A percentile compares a stretch with the other conserved stretches of the same genome.
Evolutionary conservation across 2,888 invertebrate species (phyloP).

Genomic region (Drosophila diplacantha): DNA sequence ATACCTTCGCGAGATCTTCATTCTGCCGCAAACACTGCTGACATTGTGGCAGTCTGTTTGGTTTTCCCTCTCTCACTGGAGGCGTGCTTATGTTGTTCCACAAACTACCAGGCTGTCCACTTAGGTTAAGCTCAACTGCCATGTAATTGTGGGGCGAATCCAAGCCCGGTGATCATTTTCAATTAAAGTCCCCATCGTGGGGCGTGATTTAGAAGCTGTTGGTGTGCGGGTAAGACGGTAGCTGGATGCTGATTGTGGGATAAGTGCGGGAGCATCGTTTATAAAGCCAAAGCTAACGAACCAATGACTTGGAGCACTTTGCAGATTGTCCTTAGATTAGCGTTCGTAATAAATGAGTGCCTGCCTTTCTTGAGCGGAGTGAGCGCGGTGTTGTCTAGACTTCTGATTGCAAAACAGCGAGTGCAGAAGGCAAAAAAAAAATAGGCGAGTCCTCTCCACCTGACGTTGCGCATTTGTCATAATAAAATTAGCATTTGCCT

Average conservation of each 20-base stretch:
- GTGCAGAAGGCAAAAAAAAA: constrained; percentile 12
- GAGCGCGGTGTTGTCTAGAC: constrained; percentile 31
- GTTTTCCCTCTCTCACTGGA: constrained; percentile 7
- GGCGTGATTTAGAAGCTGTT: constrained; percentile 39
- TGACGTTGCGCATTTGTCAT: constrained; percentile 58
- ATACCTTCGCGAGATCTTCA: constrained; percentile 42
- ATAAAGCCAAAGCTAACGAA: constrained; percentile 37
- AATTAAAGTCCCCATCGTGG: constrained; percentile 46
- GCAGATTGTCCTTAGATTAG: constrained; percentile 37
- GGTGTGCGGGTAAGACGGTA: constrained; percentile 48
- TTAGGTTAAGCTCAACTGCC: constrained; percentile 48
- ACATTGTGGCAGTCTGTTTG: not conserved
- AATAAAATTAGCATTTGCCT: constrained; percentile 63
- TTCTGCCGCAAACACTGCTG: constrained; percentile 38
- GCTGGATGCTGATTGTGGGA: constrained; percentile 41
- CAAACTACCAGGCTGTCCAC: constrained; percentile 60
- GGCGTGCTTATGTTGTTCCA: constrained; percentile 53
- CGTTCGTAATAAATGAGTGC: constrained; percentile 32
- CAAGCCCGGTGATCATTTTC: constrained; percentile 57
- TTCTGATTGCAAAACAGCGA: constrained; percentile 23
- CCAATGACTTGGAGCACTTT: constrained; percentile 39
- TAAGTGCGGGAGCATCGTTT: constrained; percentile 37
- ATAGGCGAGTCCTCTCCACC: constrained; percentile 23
- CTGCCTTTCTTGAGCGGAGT: constrained; percentile 4
- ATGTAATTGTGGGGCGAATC: constrained; percentile 26